Evolutionary conservation across 2,888 invertebrate species (phyloP).

Genomic region (Diplolepis rosae): DNA sequence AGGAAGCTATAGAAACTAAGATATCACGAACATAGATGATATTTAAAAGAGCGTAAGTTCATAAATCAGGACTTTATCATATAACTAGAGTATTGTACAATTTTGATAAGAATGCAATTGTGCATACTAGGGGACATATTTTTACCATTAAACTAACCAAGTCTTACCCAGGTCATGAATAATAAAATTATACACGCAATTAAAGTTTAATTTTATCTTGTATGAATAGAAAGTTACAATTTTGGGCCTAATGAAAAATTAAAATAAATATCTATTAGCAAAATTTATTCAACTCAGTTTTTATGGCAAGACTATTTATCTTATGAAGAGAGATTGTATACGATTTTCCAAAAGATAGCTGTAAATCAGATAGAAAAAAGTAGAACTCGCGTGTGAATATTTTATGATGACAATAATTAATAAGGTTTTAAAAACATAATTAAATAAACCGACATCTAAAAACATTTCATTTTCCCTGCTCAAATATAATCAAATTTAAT

Average conservation of each 20-base stretch:
- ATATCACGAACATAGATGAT: background rate
- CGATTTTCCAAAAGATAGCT: background rate
- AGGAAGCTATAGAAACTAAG: background rate
- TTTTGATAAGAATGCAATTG: slow-evolving; percentile 13
- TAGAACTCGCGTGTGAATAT: slow-evolving; percentile 16
- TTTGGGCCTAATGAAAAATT: too few relatives aligned
- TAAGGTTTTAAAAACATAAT: slow-evolving; percentile 21
- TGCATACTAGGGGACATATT: too few relatives aligned
- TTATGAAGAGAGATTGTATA: background rate
- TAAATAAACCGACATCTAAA: background rate
- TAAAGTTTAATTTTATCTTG: too few relatives aligned
- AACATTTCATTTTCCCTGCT: background rate
- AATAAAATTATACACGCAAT: too few relatives aligned
- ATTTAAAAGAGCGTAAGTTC: background rate
- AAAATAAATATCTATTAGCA: too few relatives aligned
- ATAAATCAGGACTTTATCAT: background rate
- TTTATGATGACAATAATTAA: slow-evolving; percentile 25
- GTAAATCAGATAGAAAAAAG: background rate
- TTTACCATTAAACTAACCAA: too few relatives aligned
- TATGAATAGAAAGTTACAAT: too few relatives aligned
- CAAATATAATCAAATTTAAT: background rate
- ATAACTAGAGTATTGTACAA: background rate
- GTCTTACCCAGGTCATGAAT: too few relatives aligned
- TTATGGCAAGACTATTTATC: too few relatives aligned
- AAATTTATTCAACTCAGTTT: too few relatives aligned